Evolutionary conservation across 2,113 vertebrate genomes (phyloP), one percentile per base, ranked within the genome.

Genomic region (Scalopus aquaticus): DNA sequence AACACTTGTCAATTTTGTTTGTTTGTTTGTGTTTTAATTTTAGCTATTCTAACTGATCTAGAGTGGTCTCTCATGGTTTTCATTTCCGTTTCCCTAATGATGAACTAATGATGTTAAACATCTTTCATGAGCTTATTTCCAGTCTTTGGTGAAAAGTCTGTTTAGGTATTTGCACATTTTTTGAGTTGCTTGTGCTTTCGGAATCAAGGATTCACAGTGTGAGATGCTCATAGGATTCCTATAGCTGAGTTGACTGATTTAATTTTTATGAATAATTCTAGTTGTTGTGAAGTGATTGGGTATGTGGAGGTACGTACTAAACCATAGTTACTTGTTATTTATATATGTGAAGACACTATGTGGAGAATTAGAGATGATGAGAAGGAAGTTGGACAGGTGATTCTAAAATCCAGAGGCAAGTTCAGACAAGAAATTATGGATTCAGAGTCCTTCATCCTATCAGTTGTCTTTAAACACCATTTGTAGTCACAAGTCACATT

Each of bases 401-500:
- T 9, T 90, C 15, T 76, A 4, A 67, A 67, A 65, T 39, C 87
- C n/a, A 69, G n/a, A 62, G 20, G 42, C 62, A 16, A 54, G 24
- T 32, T 30, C 39, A 28, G 39, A 87, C 37, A 49, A 87, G 16
- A n/a, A 91, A 24, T 87, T 77, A 24, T 15, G 6, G 60, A 87
- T 46, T 93, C 35, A n/a, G 76, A 87, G 67, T 9, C 24, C 9
- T 37, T 73, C 28, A 81, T 62, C 9, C 1, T 77, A 44, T n/a
- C 74, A 60, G 22, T 82, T 93, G 60, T 37, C 20, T 39, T 80
- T 76, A 44, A 76, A 44, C 39, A n/a, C 49, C 96, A 73, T 96
- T 97, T 93, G 15, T n/a, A 78, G 69, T 90, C 90, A 87, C 74
- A 90, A 3, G 30, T 93, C 26, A 30, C 65, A 83, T 56, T 74